Evolutionary conservation across 2,797 vertebrate species (phyloP).

Genomic region (Saguinus oedipus): DNA sequence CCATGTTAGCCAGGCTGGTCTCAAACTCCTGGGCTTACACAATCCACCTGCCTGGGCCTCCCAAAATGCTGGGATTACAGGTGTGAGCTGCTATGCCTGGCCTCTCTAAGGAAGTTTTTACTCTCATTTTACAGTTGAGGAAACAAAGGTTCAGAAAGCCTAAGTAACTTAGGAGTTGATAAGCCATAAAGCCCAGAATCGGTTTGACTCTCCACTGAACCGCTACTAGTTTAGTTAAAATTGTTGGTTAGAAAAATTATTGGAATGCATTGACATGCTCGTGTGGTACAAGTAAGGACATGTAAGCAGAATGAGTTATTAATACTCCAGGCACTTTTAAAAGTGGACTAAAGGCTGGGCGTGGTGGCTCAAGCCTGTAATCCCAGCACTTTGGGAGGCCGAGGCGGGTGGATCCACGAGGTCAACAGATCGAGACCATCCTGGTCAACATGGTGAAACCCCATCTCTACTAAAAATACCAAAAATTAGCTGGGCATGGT

Average conservation of each 20-base stretch:
- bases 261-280: neutral
- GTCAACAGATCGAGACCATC: no score
- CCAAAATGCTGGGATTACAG: no score
- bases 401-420: no score
- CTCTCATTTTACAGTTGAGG: conserved; percentile 17
- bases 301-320: neutral
- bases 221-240: conserved; percentile 33
- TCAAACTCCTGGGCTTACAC: no score
- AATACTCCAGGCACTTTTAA: neutral
- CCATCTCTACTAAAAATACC: no score
- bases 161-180: neutral
- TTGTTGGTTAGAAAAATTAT: neutral
- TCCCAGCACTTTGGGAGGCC: no score
- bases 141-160: neutral
- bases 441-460: no score
- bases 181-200: neutral
- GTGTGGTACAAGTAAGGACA: neutral
- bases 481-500: no score
- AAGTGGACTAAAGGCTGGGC: neutral
- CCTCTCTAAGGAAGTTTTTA: neutral
- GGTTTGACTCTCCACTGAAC: neutral
- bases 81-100: no score
- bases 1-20: no score
- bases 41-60: no score
- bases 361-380: no score